Evolutionary conservation across 2,888 invertebrate genomes (phyloP).

Genomic region (Branchellion lobata): DNA sequence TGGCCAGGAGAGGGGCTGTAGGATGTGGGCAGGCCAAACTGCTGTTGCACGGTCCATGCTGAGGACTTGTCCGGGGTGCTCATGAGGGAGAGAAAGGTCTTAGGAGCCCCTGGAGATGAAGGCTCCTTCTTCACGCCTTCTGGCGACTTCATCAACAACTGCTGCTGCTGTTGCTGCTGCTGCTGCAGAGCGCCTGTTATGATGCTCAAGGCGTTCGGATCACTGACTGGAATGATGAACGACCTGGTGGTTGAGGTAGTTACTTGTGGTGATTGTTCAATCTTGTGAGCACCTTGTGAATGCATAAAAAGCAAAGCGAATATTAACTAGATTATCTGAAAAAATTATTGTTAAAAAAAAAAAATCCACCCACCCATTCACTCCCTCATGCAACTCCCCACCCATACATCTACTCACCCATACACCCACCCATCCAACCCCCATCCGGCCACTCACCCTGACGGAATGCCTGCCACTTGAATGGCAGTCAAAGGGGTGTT

Average conservation of each 20-base stretch:
- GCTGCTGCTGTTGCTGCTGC: background rate
- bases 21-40: background rate
- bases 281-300: background rate
- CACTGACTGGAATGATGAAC: slow-evolving; percentile 44
- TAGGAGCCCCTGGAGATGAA: slow-evolving; percentile 21
- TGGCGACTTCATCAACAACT: background rate
- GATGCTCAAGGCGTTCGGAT: slow-evolving; percentile 34
- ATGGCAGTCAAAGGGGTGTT: slow-evolving; percentile 32
- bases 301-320: background rate
- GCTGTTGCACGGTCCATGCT: slow-evolving; percentile 4
- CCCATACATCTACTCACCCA: no score
- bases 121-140: slow-evolving; percentile 38
- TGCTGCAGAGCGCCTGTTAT: slow-evolving; percentile 38
- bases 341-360: background rate
- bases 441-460: no score
- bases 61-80: background rate
- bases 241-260: slow-evolving; percentile 21
- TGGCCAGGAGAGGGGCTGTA: background rate
- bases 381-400: no score
- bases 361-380: no score
- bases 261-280: background rate
- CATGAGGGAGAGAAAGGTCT: slow-evolving; percentile 30
- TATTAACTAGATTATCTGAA: background rate
- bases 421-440: no score
- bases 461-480: slow-evolving; percentile 39